Conservation (phyloP, 2,797 vertebrate species). For the Pogonophryne albipinna region DNA sequence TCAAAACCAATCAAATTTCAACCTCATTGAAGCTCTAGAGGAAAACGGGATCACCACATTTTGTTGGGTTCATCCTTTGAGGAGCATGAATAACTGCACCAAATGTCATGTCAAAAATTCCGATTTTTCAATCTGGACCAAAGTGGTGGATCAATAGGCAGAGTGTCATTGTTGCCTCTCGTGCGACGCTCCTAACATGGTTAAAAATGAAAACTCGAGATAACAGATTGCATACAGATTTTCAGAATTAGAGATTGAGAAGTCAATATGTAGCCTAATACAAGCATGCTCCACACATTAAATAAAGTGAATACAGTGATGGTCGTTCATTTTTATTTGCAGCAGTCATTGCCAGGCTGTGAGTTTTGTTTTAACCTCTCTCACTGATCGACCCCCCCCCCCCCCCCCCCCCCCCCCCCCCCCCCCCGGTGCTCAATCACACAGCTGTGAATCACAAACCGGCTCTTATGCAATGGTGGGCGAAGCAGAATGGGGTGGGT, state of each 20-base stretch:
- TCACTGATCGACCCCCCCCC: constrained; percentile 67
- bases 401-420: constrained; percentile 55
- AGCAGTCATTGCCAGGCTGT: constrained; percentile 48
- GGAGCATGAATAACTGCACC: background rate
- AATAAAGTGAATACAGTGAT: constrained; percentile 2
- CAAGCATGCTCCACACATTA: background rate
- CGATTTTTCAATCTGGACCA: constrained; percentile 5
- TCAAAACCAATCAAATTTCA: background rate
- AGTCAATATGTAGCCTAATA: background rate
- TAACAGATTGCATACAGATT: background rate
- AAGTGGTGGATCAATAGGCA: background rate
- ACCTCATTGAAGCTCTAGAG: background rate
- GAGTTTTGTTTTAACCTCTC: constrained; percentile 66
- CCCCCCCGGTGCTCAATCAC: constrained; percentile 63
- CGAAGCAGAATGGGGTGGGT: constrained; percentile 61
- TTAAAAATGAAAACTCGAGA: background rate
- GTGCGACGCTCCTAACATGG: background rate
- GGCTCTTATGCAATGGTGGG: constrained; percentile 77
- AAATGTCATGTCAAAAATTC: background rate
- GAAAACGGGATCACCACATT: background rate
- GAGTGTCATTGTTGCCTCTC: background rate
- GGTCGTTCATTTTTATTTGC: constrained; percentile 34
- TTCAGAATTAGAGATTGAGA: background rate
- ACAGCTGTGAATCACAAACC: constrained; percentile 61
- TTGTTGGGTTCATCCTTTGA: background rate